Evolutionary conservation across 92 coral and sea anemone genomes (phyloP).

Genomic region (Epizoanthus fatuus): DNA sequence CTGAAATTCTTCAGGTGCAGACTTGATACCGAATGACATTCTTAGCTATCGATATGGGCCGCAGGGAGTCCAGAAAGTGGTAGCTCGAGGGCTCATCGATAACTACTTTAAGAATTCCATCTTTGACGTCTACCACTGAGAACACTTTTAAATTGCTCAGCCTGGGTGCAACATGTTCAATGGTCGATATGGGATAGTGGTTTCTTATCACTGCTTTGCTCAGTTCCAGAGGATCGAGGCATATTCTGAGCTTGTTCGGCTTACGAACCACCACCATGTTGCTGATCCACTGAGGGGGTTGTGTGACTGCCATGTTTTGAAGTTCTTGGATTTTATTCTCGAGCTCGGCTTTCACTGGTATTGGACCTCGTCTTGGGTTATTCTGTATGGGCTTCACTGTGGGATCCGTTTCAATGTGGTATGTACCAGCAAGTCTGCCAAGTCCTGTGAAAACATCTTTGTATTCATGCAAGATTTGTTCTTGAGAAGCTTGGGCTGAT

Average conservation of each 20-base stretch:
- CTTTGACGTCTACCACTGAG: constrained; percentile 55
- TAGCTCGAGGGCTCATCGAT: constrained; percentile 58
- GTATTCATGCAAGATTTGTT: constrained; percentile 48
- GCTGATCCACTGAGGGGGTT: constrained; percentile 71
- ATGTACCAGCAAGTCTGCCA: constrained; percentile 66
- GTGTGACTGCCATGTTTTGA: constrained; percentile 60
- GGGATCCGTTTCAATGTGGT: constrained; percentile 52
- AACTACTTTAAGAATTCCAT: constrained; percentile 70
- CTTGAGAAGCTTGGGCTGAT: constrained; percentile 35
- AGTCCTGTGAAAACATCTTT: constrained; percentile 73
- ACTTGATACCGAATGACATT: constrained; percentile 63
- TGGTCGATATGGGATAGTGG: constrained; percentile 48
- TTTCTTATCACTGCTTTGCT: constrained; percentile 43
- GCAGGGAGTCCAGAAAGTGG: constrained; percentile 54
- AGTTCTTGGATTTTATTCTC: constrained; percentile 41
- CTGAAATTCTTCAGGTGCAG: constrained; percentile 70
- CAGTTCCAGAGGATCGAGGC: constrained; percentile 58
- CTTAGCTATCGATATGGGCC: constrained; percentile 48
- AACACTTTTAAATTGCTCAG: no score
- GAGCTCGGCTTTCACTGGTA: constrained; percentile 47
- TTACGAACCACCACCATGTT: constrained; percentile 59
- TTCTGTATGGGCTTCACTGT: constrained; percentile 4
- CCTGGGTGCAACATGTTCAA: constrained; percentile 54
- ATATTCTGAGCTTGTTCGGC: constrained; percentile 49
- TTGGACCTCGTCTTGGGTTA: constrained; percentile 20